Conservation (phyloP, 2,113 vertebrate genomes). For the Corythaeola cristata region DNA sequence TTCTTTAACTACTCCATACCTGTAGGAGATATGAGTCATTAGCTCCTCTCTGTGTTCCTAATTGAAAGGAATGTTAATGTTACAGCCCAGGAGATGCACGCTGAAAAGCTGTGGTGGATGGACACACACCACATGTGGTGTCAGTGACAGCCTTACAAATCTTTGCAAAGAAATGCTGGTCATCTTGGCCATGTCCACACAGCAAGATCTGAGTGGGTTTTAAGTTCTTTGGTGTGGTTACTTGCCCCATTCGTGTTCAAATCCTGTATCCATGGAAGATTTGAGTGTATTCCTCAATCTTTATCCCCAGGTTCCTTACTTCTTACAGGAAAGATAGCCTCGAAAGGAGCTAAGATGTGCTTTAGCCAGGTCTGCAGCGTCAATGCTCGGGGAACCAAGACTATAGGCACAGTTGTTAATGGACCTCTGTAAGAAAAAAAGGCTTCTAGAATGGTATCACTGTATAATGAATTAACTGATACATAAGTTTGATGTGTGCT, state of each 20-base stretch:
- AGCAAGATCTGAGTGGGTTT: not conserved
- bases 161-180: not conserved
- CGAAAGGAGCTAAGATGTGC: not conserved
- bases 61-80: not conserved
- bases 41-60: not conserved
- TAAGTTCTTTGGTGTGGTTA: not conserved
- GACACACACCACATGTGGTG: not conserved
- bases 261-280: not conserved
- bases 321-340: not conserved
- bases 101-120: constrained; percentile 1
- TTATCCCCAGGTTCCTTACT: not conserved
- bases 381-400: not conserved
- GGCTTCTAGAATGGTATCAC: not conserved
- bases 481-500: not conserved
- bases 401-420: not conserved
- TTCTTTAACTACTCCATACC: constrained; percentile 30
- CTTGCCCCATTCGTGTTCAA: not conserved
- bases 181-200: not conserved
- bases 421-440: not conserved
- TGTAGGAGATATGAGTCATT: constrained; percentile 28
- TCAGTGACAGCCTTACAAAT: not conserved
- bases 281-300: not conserved
- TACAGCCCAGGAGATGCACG: not conserved
- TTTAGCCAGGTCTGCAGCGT: not conserved
- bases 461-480: not conserved